These are phyloP conservation scores for Ptilorrhoa leucosticta DNA, from an alignment of 2,113 vertebrate species.

Conservation along the genomic window DNA sequence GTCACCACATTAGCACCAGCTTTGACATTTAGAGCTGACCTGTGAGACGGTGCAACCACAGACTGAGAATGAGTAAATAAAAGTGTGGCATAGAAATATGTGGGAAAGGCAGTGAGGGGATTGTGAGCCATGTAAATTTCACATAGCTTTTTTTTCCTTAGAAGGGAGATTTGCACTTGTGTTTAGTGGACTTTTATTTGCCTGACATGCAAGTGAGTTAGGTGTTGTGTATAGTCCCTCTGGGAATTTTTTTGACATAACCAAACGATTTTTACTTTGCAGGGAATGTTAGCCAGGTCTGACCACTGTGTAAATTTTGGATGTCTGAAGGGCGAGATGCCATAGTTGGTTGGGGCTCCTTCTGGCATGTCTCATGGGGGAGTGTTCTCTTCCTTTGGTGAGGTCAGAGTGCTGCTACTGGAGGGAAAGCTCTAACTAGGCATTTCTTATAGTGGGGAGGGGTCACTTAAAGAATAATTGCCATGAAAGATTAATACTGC, in stretches of 20 bases:
- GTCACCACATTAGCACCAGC: neutral
- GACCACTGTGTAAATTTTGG: neutral
- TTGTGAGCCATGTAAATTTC: neutral
- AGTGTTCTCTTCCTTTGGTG: neutral
- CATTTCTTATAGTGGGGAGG: neutral
- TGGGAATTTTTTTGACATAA: constrained; percentile 19
- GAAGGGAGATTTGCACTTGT: neutral
- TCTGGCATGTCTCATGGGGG: neutral
- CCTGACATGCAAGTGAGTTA: neutral
- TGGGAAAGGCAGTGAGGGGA: neutral
- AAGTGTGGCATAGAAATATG: neutral
- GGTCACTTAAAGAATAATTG: neutral
- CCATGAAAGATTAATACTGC: neutral
- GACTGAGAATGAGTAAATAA: neutral
- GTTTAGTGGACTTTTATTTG: neutral
- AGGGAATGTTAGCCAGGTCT: neutral
- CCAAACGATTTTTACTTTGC: constrained; percentile 7
- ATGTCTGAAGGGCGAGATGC: neutral
- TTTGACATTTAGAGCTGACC: neutral
- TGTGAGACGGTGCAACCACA: neutral
- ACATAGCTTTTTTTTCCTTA: neutral
- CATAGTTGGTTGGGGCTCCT: neutral
- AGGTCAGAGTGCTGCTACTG: neutral
- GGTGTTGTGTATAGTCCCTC: neutral
- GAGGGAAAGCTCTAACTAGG: neutral